Evolutionary conservation across 1,140 invertebrate genomes (phyloP).

Genomic region (Temnothorax nylanderi): DNA sequence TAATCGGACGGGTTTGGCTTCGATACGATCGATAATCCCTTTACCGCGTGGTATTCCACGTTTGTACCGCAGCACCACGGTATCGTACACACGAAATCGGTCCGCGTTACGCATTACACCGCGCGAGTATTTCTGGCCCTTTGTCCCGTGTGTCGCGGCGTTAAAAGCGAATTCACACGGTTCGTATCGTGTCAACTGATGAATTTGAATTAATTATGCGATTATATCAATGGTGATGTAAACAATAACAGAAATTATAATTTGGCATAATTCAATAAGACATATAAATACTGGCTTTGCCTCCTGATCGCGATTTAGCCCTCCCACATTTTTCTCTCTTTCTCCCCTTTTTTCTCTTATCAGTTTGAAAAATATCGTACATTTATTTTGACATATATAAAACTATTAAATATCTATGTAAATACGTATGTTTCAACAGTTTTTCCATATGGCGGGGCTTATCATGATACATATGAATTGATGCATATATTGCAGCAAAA

Average conservation of each 20-base stretch:
- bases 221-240: background rate
- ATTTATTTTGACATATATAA: background rate
- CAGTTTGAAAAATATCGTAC: background rate
- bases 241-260: slow-evolving; percentile 13
- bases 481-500: slow-evolving; percentile 26
- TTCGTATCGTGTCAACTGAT: no score
- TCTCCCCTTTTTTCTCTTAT: background rate
- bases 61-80: slow-evolving; percentile 10
- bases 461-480: slow-evolving; percentile 30
- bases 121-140: background rate
- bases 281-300: background rate
- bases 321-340: background rate
- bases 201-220: background rate
- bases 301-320: background rate
- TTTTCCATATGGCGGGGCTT: slow-evolving; percentile 23
- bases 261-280: background rate
- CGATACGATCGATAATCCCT: slow-evolving; percentile 50
- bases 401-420: background rate
- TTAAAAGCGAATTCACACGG: background rate
- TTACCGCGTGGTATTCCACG: slow-evolving; percentile 27
- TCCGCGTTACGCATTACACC: slow-evolving; percentile 11
- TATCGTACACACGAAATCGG: background rate
- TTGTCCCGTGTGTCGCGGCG: background rate
- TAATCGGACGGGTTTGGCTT: slow-evolving; percentile 39
- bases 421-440: slow-evolving; percentile 15